Conservation (phyloP, 2,797 vertebrate species). For the Percopsis omiscomaycus region DNA sequence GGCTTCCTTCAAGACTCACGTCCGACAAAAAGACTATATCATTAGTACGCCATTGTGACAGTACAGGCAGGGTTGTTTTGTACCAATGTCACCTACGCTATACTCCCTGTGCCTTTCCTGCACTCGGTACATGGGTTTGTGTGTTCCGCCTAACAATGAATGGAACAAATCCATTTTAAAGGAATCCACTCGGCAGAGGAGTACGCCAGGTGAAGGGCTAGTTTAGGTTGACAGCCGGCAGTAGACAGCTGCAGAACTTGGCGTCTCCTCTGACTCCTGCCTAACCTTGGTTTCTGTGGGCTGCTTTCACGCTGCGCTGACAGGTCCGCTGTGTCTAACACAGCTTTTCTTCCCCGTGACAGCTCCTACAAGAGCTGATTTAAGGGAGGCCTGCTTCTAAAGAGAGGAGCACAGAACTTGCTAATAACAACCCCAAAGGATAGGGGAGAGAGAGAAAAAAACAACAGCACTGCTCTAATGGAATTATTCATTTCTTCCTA, state of each 20-base stretch:
- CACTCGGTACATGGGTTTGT: not conserved
- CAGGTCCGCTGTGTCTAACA: slow-evolving; percentile 56
- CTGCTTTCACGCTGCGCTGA: slow-evolving; percentile 53
- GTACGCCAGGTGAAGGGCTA: slow-evolving; percentile 21
- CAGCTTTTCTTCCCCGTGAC: slow-evolving; percentile 51
- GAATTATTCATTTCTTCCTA: not conserved
- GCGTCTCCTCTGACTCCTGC: slow-evolving; percentile 48
- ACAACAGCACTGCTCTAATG: too few relatives aligned
- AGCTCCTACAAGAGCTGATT: slow-evolving; percentile 51
- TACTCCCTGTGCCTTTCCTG: not conserved
- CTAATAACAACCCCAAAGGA: slow-evolving; percentile 37
- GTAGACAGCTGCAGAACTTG: slow-evolving; percentile 40
- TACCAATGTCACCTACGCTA: too few relatives aligned
- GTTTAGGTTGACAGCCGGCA: slow-evolving; percentile 38
- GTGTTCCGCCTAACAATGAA: slow-evolving; percentile 5
- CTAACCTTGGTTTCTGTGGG: slow-evolving; percentile 61
- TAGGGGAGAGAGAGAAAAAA: too few relatives aligned
- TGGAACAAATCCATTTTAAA: slow-evolving; percentile 4
- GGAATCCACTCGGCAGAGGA: not conserved
- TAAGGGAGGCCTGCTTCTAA: slow-evolving; percentile 28
- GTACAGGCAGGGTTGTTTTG: too few relatives aligned
- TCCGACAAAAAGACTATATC: not conserved
- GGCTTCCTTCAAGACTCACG: slow-evolving; percentile 11
- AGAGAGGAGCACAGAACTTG: slow-evolving; percentile 42
- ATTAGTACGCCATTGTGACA: too few relatives aligned